phyloP scores from a whole-genome alignment of 2,113 vertebrate genomes.

The Perccottus glenii region DNA sequence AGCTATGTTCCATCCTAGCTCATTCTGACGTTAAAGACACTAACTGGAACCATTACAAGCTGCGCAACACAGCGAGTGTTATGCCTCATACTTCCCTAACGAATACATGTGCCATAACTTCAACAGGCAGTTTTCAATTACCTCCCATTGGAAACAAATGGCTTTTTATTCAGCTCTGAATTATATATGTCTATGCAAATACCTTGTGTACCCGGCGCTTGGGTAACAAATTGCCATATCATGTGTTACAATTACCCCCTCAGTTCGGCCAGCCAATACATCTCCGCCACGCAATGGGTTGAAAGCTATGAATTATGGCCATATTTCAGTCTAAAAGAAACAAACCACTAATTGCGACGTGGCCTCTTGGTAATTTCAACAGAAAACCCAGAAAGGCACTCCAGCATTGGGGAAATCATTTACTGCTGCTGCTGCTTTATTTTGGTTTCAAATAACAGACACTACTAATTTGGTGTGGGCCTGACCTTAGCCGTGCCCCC shows the following conservation, averaged over 20 bases:
- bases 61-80: constrained; percentile 43
- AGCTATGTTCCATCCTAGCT: constrained; percentile 33
- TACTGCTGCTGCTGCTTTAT: constrained; percentile 87
- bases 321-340: constrained; percentile 86
- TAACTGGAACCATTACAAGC: constrained; percentile 65
- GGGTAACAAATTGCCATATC: constrained; percentile 84
- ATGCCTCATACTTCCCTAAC: constrained; percentile 57
- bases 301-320: constrained; percentile 85
- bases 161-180: constrained; percentile 51
- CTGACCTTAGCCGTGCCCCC: constrained; percentile 81
- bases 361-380: constrained; percentile 80
- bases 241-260: constrained; percentile 82
- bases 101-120: constrained; percentile 64
- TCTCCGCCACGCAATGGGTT: constrained; percentile 80
- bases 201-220: constrained; percentile 76
- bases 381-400: constrained; percentile 76
- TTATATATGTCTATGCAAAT: constrained; percentile 71
- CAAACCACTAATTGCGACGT: constrained; percentile 84
- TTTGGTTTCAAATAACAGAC: constrained; percentile 93
- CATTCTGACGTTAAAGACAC: constrained; percentile 56
- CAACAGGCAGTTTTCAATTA: constrained; percentile 67
- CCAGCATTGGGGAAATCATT: constrained; percentile 82
- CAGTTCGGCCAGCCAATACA: constrained; percentile 76
- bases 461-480: constrained; percentile 88
- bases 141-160: constrained; percentile 68